Evolutionary conservation across 2,113 vertebrate genomes (phyloP), one percentile per base, ranked within the genome.

Genomic region (Lanius collurio): DNA sequence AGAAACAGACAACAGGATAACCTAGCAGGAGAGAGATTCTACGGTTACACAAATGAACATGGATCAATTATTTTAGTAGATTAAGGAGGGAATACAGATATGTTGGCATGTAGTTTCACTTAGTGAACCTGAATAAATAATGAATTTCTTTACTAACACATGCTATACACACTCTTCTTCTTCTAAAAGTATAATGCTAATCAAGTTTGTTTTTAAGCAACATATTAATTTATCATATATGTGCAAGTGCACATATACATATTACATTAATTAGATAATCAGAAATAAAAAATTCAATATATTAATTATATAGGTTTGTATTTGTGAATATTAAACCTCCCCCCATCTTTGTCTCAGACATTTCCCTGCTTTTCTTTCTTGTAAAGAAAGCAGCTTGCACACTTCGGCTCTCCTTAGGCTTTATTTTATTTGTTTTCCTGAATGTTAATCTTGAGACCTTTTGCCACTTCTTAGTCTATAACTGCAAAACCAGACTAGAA

Each of bases 1-100:
- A 98, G 97, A 98, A 98, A 98, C 96, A 98, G 96, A 97, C 95
- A 97, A 98, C 98, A 97, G 97, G 96, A 98, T 97, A 97, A 98
- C 98, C 98, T 99, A 98, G 97, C 97, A 98, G 95, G 97, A 98
- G 95, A 98, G 97, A 98, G 94, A 98, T 96, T 97, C 98, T 98
- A 98, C 89, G 95, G 98, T 98, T 98, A 98, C 98, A 97, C 94
- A 97, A 98, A 93, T 96, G 97, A 98, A 98, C 97, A 98, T 42
- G 80, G 97, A 98, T 98, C 98, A 98, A 98, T 98, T 95, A 98
- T 97, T 98, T 97, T 41, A 98, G 97, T 96, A 98, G 98, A 97
- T 98, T 98, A 98, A 97, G 96, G 95, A 98, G 97, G 96, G 97
- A 98, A 96, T 85, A 97, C 97, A 97, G 95, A 97, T 79, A 98